Conservation (phyloP, 1,140 invertebrate species). For the Rhysida immarginata region DNA sequence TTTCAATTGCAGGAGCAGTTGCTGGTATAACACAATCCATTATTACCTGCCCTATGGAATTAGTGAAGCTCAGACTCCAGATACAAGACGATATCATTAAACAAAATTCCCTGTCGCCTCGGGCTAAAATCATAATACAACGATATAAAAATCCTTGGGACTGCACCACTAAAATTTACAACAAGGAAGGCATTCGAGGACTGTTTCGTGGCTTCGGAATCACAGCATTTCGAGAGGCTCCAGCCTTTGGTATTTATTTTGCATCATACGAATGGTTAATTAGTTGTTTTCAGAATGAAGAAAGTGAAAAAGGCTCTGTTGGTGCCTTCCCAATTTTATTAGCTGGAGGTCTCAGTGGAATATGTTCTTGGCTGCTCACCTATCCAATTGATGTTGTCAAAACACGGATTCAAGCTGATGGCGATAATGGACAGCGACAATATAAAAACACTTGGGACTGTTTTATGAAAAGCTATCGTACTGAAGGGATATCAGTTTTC, state of each 20-base stretch:
- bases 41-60: conserved; percentile 67
- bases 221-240: conserved; percentile 48
- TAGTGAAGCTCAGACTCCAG: conserved; percentile 72
- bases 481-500: conserved; percentile 51
- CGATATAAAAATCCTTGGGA: conserved; percentile 39
- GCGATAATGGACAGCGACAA: conserved; percentile 29
- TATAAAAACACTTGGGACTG: conserved; percentile 58
- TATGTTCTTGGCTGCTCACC: conserved; percentile 62
- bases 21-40: conserved; percentile 64
- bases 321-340: conserved; percentile 43
- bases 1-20: conserved; percentile 52
- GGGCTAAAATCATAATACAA: conserved; percentile 6
- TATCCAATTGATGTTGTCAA: conserved; percentile 85
- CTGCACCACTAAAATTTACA: conserved; percentile 46
- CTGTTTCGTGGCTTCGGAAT: conserved; percentile 56
- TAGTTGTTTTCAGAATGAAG: conserved; percentile 21
- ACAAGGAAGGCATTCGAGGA: conserved; percentile 44
- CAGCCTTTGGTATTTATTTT: conserved; percentile 55
- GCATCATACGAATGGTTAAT: conserved; percentile 51
- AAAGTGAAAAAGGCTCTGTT: conserved; percentile 19
- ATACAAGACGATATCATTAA: conserved; percentile 26
- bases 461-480: conserved; percentile 43
- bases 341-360: conserved; percentile 68
- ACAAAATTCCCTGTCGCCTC: neutral
- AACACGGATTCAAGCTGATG: conserved; percentile 67